Conservation (phyloP, 1,140 invertebrate genomes). For the Trachymyrmex cornetzi region DNA sequence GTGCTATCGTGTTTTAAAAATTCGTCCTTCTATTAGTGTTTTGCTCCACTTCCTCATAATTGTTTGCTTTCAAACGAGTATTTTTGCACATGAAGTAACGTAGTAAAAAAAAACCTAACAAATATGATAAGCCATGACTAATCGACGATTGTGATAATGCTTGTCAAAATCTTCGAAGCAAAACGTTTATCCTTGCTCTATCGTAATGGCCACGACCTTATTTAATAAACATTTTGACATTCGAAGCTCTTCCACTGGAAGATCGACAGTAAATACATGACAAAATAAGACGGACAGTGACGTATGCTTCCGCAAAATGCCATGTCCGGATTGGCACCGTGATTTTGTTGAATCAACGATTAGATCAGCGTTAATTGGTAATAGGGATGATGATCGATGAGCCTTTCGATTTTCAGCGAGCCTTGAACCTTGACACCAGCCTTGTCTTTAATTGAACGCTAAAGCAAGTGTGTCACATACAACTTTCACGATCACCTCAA, state of each 20-base stretch:
- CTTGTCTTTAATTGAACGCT: conserved; percentile 18
- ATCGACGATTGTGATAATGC: conserved; percentile 48
- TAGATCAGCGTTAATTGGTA: conserved; percentile 65
- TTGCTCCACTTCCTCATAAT: neutral
- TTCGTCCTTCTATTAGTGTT: neutral
- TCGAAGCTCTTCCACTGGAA: neutral
- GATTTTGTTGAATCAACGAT: conserved; percentile 63
- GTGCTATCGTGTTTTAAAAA: too few species aligned
- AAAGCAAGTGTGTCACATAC: neutral
- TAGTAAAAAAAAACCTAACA: neutral
- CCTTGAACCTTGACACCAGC: conserved; percentile 61
- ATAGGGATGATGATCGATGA: conserved; percentile 73
- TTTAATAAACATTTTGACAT: conserved; percentile 41
- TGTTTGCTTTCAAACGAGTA: neutral
- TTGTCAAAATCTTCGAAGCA: conserved; percentile 30
- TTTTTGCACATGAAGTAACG: neutral
- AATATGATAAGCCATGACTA: conserved; percentile 29
- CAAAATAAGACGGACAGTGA: conserved; percentile 41
- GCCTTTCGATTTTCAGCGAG: conserved; percentile 65
- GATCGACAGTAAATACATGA: conserved; percentile 19
- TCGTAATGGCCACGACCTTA: conserved; percentile 45
- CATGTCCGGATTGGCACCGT: conserved; percentile 6
- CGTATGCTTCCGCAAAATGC: conserved; percentile 40
- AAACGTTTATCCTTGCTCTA: conserved; percentile 48
- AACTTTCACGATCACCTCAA: conserved; percentile 22